Base-by-base conservation (phyloP, 2,113 vertebrate species). In the Gobio gobio region DNA sequence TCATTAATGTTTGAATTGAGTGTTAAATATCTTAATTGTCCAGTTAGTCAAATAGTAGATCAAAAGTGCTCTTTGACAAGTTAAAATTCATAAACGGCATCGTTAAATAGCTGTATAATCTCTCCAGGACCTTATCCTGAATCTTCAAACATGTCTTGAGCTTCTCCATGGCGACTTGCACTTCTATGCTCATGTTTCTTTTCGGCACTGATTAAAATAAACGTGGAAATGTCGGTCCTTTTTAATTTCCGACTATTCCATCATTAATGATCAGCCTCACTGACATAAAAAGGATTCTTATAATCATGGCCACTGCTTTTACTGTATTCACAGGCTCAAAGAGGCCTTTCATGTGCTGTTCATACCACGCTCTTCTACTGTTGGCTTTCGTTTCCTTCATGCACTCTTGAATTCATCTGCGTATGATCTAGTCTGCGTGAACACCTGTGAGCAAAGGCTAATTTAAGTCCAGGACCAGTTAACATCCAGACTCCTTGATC, bases 241-340 rank as follows among this genome's bases (percentile, higher is more conserved):
- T 90, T 92, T 92, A 88, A 89, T 91, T 88, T 87, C 88, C 13
- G 87, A 92, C 89, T 92, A 88, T 90, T 91, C 91, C 92, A 93
- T 94, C 94, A 93, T 93, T 94, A 45, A 84, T 81, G 77, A 83
- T 87, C 87, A 84, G 54, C 45, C 81, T 75, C 59, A 16, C 84
- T 87, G 84, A 87, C 86, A 75, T 58, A 66, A 81, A 90, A 93
- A 94, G 92, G 87, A 90, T 92, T 92, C 93, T 94, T 94, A 90
- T 95, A 95, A 95, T 95, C 94, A 95, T 94, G 93, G 91, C 92
- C 93, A 93, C 87, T 88, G 89, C 90, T 93, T 93, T 88, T 64
- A 88, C 88, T 92, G 91, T 90, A 92, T 93, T 92, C 88, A 84
- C 87, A 87, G 89, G 91, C 93, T 94, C 92, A 93, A 93, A 94